These are phyloP conservation scores for Heliocidaris erythrogramma DNA, from an alignment of 35 echinoderm and acorn worm genomes.

Conservation along the genomic window DNA sequence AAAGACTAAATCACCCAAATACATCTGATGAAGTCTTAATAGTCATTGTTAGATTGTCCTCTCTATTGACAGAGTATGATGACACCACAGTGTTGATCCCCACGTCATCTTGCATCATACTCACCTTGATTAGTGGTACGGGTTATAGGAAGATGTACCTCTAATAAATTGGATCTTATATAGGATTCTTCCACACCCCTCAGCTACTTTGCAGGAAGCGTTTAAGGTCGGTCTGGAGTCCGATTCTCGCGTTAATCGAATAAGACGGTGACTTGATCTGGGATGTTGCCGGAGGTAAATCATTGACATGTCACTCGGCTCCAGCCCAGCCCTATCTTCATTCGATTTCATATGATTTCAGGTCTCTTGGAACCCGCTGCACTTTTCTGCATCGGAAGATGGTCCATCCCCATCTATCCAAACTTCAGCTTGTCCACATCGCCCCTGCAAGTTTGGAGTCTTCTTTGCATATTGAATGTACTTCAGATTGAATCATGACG, in stretches of 20 bases:
- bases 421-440: too few relatives aligned
- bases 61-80: neutral
- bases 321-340: neutral
- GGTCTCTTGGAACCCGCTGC: neutral
- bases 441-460: too few relatives aligned
- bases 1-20: too few relatives aligned
- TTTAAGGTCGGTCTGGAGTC: neutral
- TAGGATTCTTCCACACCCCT: neutral
- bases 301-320: neutral
- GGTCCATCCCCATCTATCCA: neutral
- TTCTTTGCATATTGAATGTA: too few relatives aligned
- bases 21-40: too few relatives aligned
- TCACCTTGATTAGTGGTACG: neutral
- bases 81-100: neutral
- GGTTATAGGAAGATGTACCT: neutral
- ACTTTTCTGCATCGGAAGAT: neutral
- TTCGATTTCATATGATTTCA: neutral
- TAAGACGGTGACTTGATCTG: neutral
- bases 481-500: too few relatives aligned
- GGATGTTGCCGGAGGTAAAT: neutral
- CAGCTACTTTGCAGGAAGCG: neutral
- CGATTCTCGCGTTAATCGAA: neutral
- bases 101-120: neutral
- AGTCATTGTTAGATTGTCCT: too few relatives aligned
- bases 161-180: neutral